Conservation (phyloP, 1,140 invertebrate genomes). For the Lepidurus packardi region DNA sequence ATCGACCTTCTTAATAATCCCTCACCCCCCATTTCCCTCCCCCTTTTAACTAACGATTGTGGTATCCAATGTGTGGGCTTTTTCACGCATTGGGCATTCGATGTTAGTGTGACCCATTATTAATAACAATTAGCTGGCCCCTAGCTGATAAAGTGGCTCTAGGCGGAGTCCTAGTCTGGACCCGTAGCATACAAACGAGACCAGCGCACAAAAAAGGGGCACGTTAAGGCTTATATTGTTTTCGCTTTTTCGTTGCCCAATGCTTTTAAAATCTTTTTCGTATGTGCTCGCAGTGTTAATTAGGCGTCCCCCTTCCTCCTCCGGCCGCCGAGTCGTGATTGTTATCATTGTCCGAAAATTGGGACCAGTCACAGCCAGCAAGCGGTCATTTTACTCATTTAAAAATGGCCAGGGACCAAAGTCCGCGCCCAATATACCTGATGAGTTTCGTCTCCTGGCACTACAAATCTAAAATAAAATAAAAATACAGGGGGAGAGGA, state of each 20-base stretch:
- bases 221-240: not conserved
- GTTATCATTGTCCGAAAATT: not conserved
- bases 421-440: too few species aligned
- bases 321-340: not conserved
- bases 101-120: not conserved
- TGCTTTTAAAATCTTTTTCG: not conserved
- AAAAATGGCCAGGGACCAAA: not conserved
- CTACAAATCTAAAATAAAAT: not conserved
- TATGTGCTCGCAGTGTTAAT: slow-evolving; percentile 6
- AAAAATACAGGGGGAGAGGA: not conserved
- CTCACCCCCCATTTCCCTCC: not conserved
- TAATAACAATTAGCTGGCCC: slow-evolving; percentile 17
- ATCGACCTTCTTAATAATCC: not conserved
- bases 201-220: not conserved
- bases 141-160: not conserved
- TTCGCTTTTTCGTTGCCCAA: not conserved
- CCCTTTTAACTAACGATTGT: slow-evolving; percentile 14
- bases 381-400: not conserved
- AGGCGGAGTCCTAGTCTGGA: not conserved
- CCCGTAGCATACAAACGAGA: slow-evolving; percentile 12
- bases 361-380: not conserved
- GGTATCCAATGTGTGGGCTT: not conserved
- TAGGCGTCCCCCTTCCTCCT: not conserved
- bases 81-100: slow-evolving; percentile 3
- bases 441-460: too few species aligned